Conservation (phyloP, 1,140 invertebrate genomes). For the Drosophila trapezifrons region DNA sequence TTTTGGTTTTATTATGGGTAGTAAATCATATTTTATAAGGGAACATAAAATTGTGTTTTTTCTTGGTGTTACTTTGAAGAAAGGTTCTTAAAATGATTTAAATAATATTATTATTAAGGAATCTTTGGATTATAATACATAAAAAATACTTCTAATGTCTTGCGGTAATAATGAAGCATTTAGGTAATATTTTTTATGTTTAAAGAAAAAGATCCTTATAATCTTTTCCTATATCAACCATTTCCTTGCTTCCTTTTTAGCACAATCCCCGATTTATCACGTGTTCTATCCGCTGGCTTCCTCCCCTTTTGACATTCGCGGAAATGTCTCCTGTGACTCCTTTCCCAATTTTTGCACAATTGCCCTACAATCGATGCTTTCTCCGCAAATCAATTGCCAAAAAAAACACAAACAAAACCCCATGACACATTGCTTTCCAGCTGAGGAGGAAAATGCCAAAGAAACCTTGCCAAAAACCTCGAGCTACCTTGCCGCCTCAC, state of each 20-base stretch:
- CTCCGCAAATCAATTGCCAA: conserved; percentile 81
- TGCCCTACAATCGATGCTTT: conserved; percentile 81
- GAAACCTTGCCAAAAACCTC: conserved; percentile 52
- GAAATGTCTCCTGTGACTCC: conserved; percentile 63
- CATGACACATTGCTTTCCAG: conserved; percentile 70
- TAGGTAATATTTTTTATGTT: not conserved
- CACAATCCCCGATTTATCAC: conserved; percentile 23
- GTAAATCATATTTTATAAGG: not conserved
- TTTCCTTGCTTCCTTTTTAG: not conserved
- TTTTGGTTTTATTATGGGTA: conserved; percentile 14
- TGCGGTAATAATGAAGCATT: not conserved
- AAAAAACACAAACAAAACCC: conserved; percentile 81
- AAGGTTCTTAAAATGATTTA: too few relatives aligned
- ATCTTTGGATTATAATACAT: not conserved
- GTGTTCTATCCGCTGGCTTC: conserved; percentile 21
- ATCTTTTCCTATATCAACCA: too few relatives aligned
- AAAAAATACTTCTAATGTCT: not conserved
- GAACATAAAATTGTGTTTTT: too few relatives aligned
- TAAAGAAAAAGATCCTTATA: too few relatives aligned
- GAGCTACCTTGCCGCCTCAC: conserved; percentile 69
- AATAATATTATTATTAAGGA: not conserved
- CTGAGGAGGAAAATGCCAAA: conserved; percentile 35
- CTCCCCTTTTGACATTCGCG: conserved; percentile 62
- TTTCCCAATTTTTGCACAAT: conserved; percentile 81
- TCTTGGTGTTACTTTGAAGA: too few relatives aligned